These are phyloP conservation scores for Ailurus styani DNA, from an alignment of 2,113 vertebrate species.

Conservation along the genomic window DNA sequence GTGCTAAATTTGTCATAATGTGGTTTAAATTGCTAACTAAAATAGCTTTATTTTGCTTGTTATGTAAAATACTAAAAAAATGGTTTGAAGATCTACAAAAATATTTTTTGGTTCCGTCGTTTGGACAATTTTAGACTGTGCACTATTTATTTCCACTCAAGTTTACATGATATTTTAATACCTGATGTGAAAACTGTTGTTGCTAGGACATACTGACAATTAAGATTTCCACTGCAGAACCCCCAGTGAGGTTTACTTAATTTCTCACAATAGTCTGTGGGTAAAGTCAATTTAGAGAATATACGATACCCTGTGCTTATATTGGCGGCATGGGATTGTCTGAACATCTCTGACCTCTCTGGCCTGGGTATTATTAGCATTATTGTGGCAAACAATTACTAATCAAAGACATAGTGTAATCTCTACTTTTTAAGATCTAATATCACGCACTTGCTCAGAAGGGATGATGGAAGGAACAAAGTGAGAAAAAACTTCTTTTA, in stretches of 20 bases:
- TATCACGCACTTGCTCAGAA: not conserved
- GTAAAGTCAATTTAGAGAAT: not conserved
- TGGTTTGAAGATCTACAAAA: not conserved
- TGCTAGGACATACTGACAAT: not conserved
- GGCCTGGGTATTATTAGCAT: not conserved
- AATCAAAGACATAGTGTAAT: not conserved
- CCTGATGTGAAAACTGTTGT: not conserved
- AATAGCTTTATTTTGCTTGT: not conserved
- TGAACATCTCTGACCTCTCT: not conserved
- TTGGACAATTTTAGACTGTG: not conserved
- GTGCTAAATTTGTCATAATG: not conserved
- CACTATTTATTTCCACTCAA: not conserved
- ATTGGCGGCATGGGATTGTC: not conserved
- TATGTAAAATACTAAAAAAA: not conserved
- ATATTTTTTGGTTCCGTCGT: not conserved
- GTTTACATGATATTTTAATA: slow-evolving; percentile 20
- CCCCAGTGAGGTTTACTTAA: not conserved
- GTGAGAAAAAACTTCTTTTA: not conserved
- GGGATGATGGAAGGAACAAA: not conserved
- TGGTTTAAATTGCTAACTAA: not conserved
- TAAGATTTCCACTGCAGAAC: not conserved
- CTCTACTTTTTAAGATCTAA: not conserved
- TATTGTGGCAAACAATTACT: not conserved
- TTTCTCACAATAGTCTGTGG: not conserved
- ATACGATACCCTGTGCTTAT: not conserved